Conservation (phyloP, 2,797 vertebrate genomes). For the Florisuga fusca region DNA sequence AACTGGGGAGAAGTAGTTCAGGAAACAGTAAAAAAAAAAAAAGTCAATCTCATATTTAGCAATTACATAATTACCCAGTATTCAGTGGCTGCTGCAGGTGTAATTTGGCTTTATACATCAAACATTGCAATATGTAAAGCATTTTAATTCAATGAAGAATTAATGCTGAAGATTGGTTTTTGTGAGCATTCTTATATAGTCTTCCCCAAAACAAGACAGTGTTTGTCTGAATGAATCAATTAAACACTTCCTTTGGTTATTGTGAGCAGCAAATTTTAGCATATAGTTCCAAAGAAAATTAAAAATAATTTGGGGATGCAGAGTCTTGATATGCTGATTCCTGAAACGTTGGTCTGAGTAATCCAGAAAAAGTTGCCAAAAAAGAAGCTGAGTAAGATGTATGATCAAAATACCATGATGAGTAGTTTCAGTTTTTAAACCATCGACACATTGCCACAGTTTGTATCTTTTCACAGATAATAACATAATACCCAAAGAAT, state of each 20-base stretch:
- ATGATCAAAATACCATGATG: not conserved
- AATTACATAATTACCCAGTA: not conserved
- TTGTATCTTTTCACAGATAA: not conserved
- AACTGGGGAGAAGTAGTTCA: not conserved
- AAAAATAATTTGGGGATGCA: not conserved
- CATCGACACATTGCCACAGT: not conserved
- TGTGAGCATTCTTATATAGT: not conserved
- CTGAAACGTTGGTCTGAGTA: not conserved
- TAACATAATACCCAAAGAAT: not conserved
- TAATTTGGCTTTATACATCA: not conserved
- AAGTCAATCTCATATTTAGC: not conserved
- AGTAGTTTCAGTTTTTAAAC: not conserved
- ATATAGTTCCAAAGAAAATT: not conserved
- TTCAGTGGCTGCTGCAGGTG: not conserved
- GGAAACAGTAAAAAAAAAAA: not conserved
- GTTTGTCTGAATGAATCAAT: not conserved
- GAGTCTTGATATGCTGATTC: not conserved
- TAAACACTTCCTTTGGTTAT: not conserved
- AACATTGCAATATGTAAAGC: not conserved
- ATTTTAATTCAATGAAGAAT: not conserved
- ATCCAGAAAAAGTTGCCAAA: not conserved
- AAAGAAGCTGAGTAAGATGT: not conserved
- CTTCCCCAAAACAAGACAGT: not conserved
- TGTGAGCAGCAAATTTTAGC: not conserved
- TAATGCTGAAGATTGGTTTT: not conserved